A percentile compares a stretch with the other conserved stretches of the same genome.
These are phyloP conservation scores for Callorhinus ursinus DNA, from an alignment of 2,113 vertebrate genomes.

Conservation along the genomic window DNA sequence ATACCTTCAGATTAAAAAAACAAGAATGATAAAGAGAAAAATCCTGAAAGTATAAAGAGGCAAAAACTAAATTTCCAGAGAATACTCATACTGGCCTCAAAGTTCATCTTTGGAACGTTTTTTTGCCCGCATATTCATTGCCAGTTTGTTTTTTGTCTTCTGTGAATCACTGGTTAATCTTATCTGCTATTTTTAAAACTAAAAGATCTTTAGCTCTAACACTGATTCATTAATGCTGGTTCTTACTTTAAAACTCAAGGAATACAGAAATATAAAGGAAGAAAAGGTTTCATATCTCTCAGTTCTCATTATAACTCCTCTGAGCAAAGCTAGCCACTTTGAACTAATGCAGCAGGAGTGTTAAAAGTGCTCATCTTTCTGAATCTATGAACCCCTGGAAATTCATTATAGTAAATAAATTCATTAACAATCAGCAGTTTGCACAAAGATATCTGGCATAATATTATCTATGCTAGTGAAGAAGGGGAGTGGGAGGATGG, in stretches of 20 bases:
- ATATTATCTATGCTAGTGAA: neutral
- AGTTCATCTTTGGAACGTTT: neutral
- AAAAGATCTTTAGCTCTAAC: constrained; percentile 1
- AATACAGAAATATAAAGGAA: neutral
- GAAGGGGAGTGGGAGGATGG: no score
- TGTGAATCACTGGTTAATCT: neutral
- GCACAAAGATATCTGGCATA: neutral
- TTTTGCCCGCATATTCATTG: neutral
- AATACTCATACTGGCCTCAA: neutral
- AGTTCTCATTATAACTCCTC: neutral
- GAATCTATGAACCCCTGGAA: neutral
- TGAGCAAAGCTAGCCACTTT: neutral
- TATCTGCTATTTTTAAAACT: neutral
- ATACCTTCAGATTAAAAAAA: neutral
- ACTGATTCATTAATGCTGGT: neutral
- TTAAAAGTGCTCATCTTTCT: neutral
- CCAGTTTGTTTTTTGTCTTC: neutral
- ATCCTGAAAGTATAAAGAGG: neutral
- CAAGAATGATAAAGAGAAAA: neutral
- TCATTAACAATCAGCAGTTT: neutral
- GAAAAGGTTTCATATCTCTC: neutral
- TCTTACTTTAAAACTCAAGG: constrained; percentile 16
- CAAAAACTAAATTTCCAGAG: neutral
- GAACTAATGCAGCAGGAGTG: neutral
- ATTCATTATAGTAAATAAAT: neutral